Evolutionary conservation across 2,113 vertebrate species (phyloP), one percentile per base, ranked within the genome.

Genomic region (Prunella fulvescens): DNA sequence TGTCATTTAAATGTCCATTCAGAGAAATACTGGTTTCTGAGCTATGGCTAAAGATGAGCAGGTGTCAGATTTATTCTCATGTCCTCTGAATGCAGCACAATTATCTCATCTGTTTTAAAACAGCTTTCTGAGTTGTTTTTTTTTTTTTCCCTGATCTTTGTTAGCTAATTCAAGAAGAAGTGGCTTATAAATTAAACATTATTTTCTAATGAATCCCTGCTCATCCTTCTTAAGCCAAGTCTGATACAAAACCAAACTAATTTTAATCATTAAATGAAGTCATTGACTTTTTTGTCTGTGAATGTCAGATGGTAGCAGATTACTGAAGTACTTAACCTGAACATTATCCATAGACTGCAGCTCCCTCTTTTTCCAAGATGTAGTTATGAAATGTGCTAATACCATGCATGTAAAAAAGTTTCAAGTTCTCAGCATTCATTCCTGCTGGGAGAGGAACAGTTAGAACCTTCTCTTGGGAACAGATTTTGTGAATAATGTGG

Each of bases 131-230:
- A 7, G 9, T 0, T 11, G 45, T 44, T 67, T 74, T 17, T 39
- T 10, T 24, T 26, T 57, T 42, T 17, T 3, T 1, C 5, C 14
- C 14, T 22, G 11, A 35, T 88, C 47, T 88, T 89, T 33, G 45
- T 88, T 94, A 92, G 19, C 39, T 86, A 84, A 86, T 93, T 90
- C 64, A 88, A n/a, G 26, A 39, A 58, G 40, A 83, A 70, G 66
- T 58, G 50, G 60, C n/a, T 82, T 69, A 81, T 94, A 93, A 91
- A 91, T 87, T 92, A 86, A 90, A 69, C 58, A 86, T 78, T 0
- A 95, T 95, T 93, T 95, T 84, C 44, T 92, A 26, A 92, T 84
- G 14, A 93, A 84, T 74, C 26, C 26, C n/a, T 64, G n/a, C 40
- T 95, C 44, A 86, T 95, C 81, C 72, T 60, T 86, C 56, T 87